These are phyloP conservation scores for Mnemiopsis leidyi DNA, from an alignment of 37 sponge, comb jelly and placozoan species.

Conservation along the genomic window DNA sequence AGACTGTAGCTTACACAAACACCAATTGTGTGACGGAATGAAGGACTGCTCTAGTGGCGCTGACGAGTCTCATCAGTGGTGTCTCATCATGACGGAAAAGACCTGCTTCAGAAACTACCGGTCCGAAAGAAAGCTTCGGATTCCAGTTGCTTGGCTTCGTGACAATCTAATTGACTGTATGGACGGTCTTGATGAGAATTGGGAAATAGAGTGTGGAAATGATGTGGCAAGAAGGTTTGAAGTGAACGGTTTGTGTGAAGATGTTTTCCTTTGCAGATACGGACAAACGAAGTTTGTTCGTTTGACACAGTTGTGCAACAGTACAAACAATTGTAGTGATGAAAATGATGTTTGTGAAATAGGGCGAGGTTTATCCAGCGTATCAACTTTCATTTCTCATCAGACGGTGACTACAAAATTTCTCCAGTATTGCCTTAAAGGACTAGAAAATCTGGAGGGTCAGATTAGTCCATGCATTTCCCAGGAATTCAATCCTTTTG, in stretches of 20 bases:
- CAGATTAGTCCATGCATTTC: background rate
- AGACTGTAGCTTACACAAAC: background rate
- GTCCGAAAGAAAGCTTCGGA: background rate
- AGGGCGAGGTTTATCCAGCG: background rate
- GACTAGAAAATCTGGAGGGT: background rate
- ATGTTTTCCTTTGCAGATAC: background rate
- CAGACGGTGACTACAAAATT: background rate
- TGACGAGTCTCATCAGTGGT: background rate
- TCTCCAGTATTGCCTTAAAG: background rate
- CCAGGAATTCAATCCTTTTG: background rate
- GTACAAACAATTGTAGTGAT: background rate
- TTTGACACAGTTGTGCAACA: background rate
- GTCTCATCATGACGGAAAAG: background rate
- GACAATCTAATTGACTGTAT: background rate
- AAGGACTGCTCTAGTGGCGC: background rate
- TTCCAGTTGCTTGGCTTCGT: background rate
- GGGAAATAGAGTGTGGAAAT: background rate
- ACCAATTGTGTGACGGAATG: slow-evolving; percentile 1
- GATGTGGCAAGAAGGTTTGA: background rate
- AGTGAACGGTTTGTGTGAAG: background rate
- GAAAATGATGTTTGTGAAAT: background rate
- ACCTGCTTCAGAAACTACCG: background rate
- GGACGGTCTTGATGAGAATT: background rate
- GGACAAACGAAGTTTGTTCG: background rate
- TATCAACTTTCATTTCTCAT: background rate